Conservation (phyloP, 2,113 vertebrate species). For the Cyanoramphus novaezelandiae region DNA sequence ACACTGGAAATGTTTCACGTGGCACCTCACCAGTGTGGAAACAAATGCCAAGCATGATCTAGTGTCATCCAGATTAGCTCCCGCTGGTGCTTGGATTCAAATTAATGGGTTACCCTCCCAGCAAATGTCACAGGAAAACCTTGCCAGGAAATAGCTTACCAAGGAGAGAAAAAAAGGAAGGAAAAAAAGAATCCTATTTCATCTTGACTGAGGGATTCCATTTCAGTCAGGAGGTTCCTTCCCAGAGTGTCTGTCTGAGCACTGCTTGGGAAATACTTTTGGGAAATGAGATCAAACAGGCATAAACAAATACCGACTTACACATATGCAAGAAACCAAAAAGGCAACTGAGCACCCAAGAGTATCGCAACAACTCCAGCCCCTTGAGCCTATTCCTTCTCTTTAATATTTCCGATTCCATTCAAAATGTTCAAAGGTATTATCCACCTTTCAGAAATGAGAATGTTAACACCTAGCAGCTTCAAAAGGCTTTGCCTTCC, state of each 20-base stretch:
- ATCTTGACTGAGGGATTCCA: slow-evolving; percentile 30
- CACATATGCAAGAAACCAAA: background rate
- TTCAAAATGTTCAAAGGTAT: background rate
- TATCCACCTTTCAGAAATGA: background rate
- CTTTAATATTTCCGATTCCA: background rate
- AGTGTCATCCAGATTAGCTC: slow-evolving; percentile 60
- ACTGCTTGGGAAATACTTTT: slow-evolving; percentile 36
- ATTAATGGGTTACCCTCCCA: slow-evolving; percentile 49
- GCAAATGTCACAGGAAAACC: slow-evolving; percentile 42
- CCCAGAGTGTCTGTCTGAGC: background rate
- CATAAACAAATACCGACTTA: background rate
- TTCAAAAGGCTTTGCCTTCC: background rate
- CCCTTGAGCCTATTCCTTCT: background rate
- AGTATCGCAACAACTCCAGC: background rate
- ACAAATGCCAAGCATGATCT: slow-evolving; percentile 56
- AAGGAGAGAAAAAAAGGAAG: background rate
- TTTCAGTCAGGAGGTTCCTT: slow-evolving; percentile 38
- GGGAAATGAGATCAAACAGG: slow-evolving; percentile 36
- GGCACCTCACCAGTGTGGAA: slow-evolving; percentile 46
- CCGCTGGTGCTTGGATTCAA: slow-evolving; percentile 50
- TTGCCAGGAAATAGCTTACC: slow-evolving; percentile 33
- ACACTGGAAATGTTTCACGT: slow-evolving; percentile 55
- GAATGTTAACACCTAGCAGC: background rate
- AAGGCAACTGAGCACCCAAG: background rate
- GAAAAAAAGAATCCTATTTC: background rate